Evolutionary conservation across 2,888 invertebrate species (phyloP), one percentile per base, ranked within the genome.

Genomic region (Pogonocherus hispidulus): DNA sequence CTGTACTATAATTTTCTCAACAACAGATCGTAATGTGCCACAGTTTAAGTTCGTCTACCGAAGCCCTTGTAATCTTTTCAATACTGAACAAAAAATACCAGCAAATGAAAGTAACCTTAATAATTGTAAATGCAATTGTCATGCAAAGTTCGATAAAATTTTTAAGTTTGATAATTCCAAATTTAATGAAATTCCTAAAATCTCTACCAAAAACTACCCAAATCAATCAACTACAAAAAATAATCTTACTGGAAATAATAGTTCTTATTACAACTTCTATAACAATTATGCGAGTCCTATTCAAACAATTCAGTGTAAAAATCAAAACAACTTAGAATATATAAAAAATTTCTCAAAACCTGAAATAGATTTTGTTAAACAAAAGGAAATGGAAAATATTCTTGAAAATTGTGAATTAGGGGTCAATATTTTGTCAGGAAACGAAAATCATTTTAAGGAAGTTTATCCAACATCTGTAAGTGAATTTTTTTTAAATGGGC

Each of bases 1-100:
- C 19, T 77, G 71, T 51, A 78, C 78, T 20, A 66, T 78, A 20
- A 52, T 76, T 16, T 65, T 77, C 8, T 66, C 72, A 11, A 63
- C 70, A 1, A 59, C 54, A 20, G 55, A 55, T 4, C 49, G 41
- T 16, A 66, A 67, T 44, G 60, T 32, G 2, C 62, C 62, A 2
- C 22, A 63, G n/a, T 77, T 71, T 57, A 73, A 67, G 66, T 75
- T 78, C 59, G 69, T 70, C 6, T 49, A 27, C 18, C 67, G 66
- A 52, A 67, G 63, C 20, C 32, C 67, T 0, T 60, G 59, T 3
- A 14, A n/a, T 22, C 49, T 59, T 2, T 2, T 32, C 20, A 37
- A 69, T 11, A 52, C 60, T 19, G 23, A 4, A 23, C 32, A 2
- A 32, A 32, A 11, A 32, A 11, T 3, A 1, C 32, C 32, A 32